Conservation (phyloP, 1,140 invertebrate species). For the Drosophila trapezifrons region DNA sequence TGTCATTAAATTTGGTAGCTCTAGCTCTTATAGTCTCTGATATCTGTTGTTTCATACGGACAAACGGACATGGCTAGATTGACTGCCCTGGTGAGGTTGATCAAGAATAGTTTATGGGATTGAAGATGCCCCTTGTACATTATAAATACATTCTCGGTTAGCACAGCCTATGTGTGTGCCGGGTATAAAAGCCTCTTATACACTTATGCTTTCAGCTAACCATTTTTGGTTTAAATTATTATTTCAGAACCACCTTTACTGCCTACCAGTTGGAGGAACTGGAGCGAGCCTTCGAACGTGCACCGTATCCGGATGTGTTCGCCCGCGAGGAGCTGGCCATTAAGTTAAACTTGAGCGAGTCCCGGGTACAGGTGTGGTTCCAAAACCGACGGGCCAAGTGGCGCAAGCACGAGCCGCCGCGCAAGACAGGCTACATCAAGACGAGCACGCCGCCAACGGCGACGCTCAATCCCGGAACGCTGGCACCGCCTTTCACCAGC, state of each 20-base stretch:
- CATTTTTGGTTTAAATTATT: conserved; percentile 22
- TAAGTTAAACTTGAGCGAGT: conserved; percentile 95
- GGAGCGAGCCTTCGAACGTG: conserved; percentile 96
- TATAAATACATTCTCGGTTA: too few relatives aligned
- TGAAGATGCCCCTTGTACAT: too few relatives aligned
- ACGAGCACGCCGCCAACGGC: conserved; percentile 86
- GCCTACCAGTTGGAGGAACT: conserved; percentile 97
- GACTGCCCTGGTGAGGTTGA: too few relatives aligned
- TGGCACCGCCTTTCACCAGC: conserved; percentile 88
- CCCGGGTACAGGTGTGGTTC: conserved; percentile 93
- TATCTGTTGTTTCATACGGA: too few relatives aligned
- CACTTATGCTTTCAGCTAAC: background rate
- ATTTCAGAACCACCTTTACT: conserved; percentile 96
- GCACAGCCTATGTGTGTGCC: too few relatives aligned
- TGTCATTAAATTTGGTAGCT: too few relatives aligned
- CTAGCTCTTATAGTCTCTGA: too few relatives aligned
- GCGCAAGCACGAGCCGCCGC: conserved; percentile 98
- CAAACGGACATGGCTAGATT: too few relatives aligned
- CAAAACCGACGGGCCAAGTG: conserved; percentile 98
- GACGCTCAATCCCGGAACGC: conserved; percentile 85
- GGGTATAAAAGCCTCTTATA: too few relatives aligned
- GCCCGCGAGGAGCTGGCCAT: conserved; percentile 96
- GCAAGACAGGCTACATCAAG: conserved; percentile 93
- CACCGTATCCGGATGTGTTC: conserved; percentile 98
- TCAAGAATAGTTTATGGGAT: too few relatives aligned